phyloP scores from a whole-genome alignment of 2,888 invertebrate genomes.

The Temnothorax ravouxi region DNA sequence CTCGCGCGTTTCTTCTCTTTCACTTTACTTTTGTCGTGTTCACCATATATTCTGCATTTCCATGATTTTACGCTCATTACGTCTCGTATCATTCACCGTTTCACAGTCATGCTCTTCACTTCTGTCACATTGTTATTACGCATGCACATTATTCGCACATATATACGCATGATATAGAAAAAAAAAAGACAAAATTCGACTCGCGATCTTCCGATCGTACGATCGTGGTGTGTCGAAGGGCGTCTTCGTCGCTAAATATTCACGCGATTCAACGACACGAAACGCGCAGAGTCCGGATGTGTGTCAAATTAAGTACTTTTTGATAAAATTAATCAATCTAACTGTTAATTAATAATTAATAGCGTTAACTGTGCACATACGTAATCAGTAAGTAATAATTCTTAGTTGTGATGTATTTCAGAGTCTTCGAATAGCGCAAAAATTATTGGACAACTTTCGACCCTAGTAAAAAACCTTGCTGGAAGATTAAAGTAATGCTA shows the following conservation, averaged over 20 bases:
- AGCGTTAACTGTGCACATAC: too few relatives aligned
- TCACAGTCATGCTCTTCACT: slow-evolving; percentile 56
- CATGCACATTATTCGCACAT: slow-evolving; percentile 80
- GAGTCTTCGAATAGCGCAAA: background rate
- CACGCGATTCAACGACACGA: background rate
- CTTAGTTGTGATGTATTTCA: too few relatives aligned
- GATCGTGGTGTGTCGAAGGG: slow-evolving; percentile 59
- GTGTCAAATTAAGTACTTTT: background rate
- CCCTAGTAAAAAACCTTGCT: background rate
- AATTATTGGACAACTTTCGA: background rate
- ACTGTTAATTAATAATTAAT: background rate
- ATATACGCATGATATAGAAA: slow-evolving; percentile 66
- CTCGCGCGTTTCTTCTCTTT: slow-evolving; percentile 61
- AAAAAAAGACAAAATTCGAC: slow-evolving; percentile 51
- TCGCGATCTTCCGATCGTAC: slow-evolving; percentile 47
- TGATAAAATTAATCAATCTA: slow-evolving; percentile 1
- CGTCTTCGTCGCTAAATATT: slow-evolving; percentile 5
- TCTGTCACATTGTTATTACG: slow-evolving; percentile 67
- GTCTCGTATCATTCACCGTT: slow-evolving; percentile 36
- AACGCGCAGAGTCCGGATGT: background rate
- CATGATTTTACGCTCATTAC: slow-evolving; percentile 33
- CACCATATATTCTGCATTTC: slow-evolving; percentile 36
- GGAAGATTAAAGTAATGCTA: background rate
- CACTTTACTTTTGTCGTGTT: slow-evolving; percentile 57
- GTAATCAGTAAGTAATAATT: too few relatives aligned